Evolutionary conservation across 2,888 invertebrate species (phyloP).

Genomic region (Thyatira batis): DNA sequence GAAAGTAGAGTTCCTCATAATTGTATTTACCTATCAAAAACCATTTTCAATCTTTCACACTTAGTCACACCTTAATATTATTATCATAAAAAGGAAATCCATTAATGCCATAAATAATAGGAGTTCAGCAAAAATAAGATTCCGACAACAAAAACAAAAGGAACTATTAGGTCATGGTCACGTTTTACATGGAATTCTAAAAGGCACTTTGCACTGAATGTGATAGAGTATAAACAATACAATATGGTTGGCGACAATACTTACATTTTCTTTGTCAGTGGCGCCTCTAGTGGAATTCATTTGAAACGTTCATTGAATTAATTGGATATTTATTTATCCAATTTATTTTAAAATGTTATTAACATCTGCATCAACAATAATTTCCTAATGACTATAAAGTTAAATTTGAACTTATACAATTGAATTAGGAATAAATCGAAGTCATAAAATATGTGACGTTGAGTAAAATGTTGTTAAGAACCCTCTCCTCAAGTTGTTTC

Average conservation of each 20-base stretch:
- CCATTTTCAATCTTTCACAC: too few species aligned
- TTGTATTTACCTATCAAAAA: too few species aligned
- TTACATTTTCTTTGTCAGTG: slow-evolving; percentile 20
- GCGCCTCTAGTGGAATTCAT: slow-evolving; percentile 43
- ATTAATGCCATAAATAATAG: too few species aligned
- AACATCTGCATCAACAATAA: too few species aligned
- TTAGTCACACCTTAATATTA: too few species aligned
- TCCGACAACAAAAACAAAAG: not conserved
- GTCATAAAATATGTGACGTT: slow-evolving; percentile 5
- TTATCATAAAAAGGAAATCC: too few species aligned
- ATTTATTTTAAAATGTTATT: too few species aligned
- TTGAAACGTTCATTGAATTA: slow-evolving; percentile 17
- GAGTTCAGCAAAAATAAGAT: not conserved
- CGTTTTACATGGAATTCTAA: not conserved
- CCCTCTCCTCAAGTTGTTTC: slow-evolving; percentile 18
- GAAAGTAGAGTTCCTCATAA: too few species aligned
- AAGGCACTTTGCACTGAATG: not conserved
- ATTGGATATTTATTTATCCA: not conserved
- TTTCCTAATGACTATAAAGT: too few species aligned
- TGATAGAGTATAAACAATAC: not conserved
- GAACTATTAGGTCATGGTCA: not conserved
- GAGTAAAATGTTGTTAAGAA: slow-evolving; percentile 9
- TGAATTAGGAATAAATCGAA: too few species aligned
- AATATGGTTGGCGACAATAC: slow-evolving; percentile 9
- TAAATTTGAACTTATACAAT: too few species aligned